phyloP scores from a whole-genome alignment of 1,140 invertebrate species.

The Lutraria rhynchaena region DNA sequence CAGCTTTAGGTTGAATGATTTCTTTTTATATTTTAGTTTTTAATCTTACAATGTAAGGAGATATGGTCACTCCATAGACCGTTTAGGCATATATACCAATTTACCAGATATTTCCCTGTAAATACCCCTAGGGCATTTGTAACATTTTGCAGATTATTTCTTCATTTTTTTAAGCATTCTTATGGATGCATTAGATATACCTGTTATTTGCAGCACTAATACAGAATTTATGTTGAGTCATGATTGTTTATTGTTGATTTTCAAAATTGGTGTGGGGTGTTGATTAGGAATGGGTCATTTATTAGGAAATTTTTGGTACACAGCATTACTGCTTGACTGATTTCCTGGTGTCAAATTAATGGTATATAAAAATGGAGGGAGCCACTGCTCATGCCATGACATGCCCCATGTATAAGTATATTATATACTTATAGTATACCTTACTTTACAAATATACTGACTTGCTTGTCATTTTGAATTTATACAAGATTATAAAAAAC shows the following conservation, averaged over 20 bases:
- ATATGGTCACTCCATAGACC: too few species aligned
- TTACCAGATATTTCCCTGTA: too few species aligned
- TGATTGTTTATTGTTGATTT: too few species aligned
- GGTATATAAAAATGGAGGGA: constrained; percentile 6
- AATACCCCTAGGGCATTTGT: too few species aligned
- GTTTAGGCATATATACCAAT: too few species aligned
- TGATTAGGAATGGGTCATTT: background rate
- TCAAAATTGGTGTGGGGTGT: too few species aligned
- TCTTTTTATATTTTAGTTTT: constrained; percentile 17
- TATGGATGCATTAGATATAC: too few species aligned
- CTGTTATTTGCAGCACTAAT: too few species aligned
- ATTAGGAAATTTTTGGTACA: background rate
- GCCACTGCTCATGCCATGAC: background rate
- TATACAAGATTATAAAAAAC: constrained; percentile 33
- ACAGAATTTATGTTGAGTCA: too few species aligned
- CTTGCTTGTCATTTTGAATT: background rate
- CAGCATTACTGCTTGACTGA: constrained; percentile 7
- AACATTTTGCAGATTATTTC: too few species aligned
- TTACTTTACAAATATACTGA: too few species aligned
- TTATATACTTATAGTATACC: background rate
- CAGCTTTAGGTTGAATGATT: constrained; percentile 17
- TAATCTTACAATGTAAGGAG: constrained; percentile 32
- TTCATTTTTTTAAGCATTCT: too few species aligned
- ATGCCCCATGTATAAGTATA: background rate
- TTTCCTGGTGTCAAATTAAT: background rate